phyloP scores from a whole-genome alignment of 2,797 vertebrate species.

The Argyrosomus regius region DNA sequence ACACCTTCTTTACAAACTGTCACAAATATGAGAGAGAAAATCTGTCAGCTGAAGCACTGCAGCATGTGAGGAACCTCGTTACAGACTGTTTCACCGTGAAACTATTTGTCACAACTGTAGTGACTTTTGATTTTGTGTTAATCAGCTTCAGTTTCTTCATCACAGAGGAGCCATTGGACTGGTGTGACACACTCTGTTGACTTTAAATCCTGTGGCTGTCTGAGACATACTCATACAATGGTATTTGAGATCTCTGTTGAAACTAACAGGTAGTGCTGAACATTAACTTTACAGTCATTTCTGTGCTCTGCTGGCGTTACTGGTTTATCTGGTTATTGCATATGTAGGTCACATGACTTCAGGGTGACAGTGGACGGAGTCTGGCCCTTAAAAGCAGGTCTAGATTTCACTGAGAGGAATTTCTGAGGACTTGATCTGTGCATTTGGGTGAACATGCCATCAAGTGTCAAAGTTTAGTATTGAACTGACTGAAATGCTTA shows the following conservation, averaged over 20 bases:
- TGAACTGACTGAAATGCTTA: background rate
- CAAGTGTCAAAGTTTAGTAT: background rate
- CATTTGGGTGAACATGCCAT: no score
- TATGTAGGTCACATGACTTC: conserved; percentile 18
- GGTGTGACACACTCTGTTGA: conserved; percentile 28
- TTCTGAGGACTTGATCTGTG: background rate
- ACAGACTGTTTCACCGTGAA: background rate
- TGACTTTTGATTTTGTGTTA: background rate
- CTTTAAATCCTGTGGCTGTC: background rate
- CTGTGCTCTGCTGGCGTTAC: conserved; percentile 33
- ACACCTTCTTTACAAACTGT: background rate
- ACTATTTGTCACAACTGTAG: background rate
- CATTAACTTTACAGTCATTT: no score
- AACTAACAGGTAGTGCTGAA: background rate
- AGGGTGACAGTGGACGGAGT: background rate
- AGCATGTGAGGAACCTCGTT: background rate
- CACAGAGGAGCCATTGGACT: background rate
- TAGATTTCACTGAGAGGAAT: background rate
- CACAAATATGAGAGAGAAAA: background rate
- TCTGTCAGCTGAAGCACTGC: background rate
- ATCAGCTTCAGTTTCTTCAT: background rate
- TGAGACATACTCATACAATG: background rate
- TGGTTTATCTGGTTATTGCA: conserved; percentile 3
- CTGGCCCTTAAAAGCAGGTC: background rate
- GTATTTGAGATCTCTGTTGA: background rate